Base-by-base conservation (phyloP, 2,888 invertebrate genomes). In the Idaea dimidiata region DNA sequence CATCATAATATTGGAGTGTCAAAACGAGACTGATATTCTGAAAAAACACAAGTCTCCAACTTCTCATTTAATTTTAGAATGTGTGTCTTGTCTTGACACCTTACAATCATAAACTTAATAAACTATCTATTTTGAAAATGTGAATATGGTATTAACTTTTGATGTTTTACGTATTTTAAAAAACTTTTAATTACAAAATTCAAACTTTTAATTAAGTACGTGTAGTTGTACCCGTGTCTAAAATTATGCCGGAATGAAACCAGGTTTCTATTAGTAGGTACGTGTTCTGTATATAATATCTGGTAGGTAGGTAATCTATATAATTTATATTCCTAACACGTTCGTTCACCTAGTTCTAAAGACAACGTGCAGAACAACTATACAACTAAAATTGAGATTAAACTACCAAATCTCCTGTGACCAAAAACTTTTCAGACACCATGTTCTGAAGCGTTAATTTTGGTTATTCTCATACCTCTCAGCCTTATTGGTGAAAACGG, bases 351-450 rank as follows among this genome's bases (percentile, higher is more conserved):
- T 43, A 43, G 43, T 43, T 43, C 14, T 43, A 43, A 43, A 6
- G 43, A 43, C 10, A 43, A 43, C 43, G 43, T 43, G 43, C 7
- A 43, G 2, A 43, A 43, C 43, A 43, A 43, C 43, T 43, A 14
- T 43, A 43, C 43, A 43, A 43, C 43, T 43, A 43, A 43, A 43
- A 43, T 16, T 17, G 16, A 54, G 54, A 17, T 17, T 54, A 54
- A 54, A 54, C 17, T n/a, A n/a, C n/a, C n/a, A 54, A 54, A 5
- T 54, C 54, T 54, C 54, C 16, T 16, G 17, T 54, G 54, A 16
- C 54, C 54, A 54, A 54, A 54, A 54, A 54, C 54, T 54, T 54
- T 54, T 54, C 54, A 54, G 54, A 54, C 54, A 54, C 6, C 43
- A 10, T 43, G 43, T 43, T 14, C 43, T 43, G 43, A 43, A 43